A percentile compares a stretch with the other conserved stretches of the same genome.
These are phyloP conservation scores for Sphaerophoria taeniata DNA, from an alignment of 2,888 invertebrate species.

Conservation along the genomic window DNA sequence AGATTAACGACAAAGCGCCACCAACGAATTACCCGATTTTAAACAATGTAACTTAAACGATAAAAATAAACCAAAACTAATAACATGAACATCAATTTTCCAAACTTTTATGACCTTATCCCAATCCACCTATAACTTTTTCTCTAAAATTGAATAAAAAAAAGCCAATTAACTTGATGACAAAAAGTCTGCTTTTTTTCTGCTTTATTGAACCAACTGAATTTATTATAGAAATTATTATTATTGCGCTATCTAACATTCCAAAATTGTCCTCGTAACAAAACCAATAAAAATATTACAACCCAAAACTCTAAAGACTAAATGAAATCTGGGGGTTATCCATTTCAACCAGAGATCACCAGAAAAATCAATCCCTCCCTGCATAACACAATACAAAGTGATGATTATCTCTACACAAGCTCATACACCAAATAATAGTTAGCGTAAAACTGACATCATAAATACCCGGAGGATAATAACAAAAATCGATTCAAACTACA, in stretches of 20 bases:
- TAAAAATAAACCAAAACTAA: too few species aligned
- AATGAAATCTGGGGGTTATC: slow-evolving; percentile 7
- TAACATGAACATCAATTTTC: too few species aligned
- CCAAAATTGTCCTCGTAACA: neutral
- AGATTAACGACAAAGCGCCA: too few species aligned
- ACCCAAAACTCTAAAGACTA: neutral
- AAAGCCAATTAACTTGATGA: slow-evolving; percentile 9
- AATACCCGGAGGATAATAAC: slow-evolving; percentile 42
- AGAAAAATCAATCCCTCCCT: slow-evolving; percentile 39
- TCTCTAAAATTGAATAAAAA: slow-evolving; percentile 20
- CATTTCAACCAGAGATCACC: slow-evolving; percentile 18
- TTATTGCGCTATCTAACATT: slow-evolving; percentile 5
- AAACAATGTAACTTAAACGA: too few species aligned
- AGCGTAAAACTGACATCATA: slow-evolving; percentile 42
- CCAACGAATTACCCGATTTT: too few species aligned
- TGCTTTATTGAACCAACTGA: slow-evolving; percentile 15
- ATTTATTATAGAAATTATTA: slow-evolving; percentile 27
- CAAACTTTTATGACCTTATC: neutral
- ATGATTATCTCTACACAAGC: slow-evolving; percentile 48
- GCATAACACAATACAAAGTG: too few species aligned
- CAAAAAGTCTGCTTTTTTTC: neutral
- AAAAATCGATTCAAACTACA: slow-evolving; percentile 62
- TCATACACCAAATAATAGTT: slow-evolving; percentile 40
- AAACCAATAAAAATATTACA: slow-evolving; percentile 33
- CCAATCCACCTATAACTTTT: neutral